Evolutionary conservation across 1,140 invertebrate species (phyloP).

Genomic region (Cydia amplana): DNA sequence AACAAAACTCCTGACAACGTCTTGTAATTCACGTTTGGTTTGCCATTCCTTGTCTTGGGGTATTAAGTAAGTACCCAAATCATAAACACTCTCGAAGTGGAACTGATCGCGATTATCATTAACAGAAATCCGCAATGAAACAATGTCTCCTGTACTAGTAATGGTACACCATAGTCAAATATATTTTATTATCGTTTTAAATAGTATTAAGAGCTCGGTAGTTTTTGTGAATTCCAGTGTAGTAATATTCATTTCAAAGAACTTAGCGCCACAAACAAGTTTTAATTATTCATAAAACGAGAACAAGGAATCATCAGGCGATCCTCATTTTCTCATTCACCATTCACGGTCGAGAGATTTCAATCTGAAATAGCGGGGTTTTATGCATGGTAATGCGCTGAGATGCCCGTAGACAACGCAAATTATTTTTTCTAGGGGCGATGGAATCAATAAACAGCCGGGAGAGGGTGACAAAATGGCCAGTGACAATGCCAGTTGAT

Average conservation of each 20-base stretch:
- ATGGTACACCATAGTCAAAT: too few relatives aligned
- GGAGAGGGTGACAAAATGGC: slow-evolving; percentile 27
- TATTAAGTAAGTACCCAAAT: too few relatives aligned
- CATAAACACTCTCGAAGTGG: too few relatives aligned
- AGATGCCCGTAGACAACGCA: slow-evolving; percentile 15
- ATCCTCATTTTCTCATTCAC: slow-evolving; percentile 38
- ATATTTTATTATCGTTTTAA: too few relatives aligned
- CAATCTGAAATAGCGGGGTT: slow-evolving; percentile 40
- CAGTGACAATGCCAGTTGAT: background rate
- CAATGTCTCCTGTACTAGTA: too few relatives aligned
- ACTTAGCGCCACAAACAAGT: background rate
- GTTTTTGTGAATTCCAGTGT: background rate
- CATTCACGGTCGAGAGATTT: slow-evolving; percentile 39
- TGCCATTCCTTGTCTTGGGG: too few relatives aligned
- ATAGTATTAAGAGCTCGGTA: too few relatives aligned
- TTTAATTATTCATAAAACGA: slow-evolving; percentile 40
- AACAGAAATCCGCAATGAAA: too few relatives aligned
- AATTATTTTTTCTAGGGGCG: slow-evolving; percentile 22
- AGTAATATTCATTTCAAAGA: background rate
- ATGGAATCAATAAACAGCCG: slow-evolving; percentile 36
- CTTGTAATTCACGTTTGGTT: too few relatives aligned
- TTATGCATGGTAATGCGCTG: slow-evolving; percentile 36
- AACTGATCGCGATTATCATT: too few relatives aligned
- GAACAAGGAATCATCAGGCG: slow-evolving; percentile 37
- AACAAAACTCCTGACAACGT: too few relatives aligned